Base-by-base conservation (phyloP, 35 echinoderm and acorn worm species). In the Strongylocentrotus purpuratus region DNA sequence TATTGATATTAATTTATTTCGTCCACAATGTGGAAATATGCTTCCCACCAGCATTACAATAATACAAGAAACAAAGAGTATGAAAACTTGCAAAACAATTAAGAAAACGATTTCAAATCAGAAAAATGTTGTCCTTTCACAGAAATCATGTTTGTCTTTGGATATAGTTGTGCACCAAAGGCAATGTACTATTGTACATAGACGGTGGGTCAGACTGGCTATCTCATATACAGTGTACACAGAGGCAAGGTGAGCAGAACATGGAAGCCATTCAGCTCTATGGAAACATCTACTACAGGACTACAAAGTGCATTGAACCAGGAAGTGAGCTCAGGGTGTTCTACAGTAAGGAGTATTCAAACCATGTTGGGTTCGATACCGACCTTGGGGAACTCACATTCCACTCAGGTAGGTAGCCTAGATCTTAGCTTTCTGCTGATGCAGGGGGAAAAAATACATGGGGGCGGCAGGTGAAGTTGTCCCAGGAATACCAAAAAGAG, bases 311-410 rank as follows among this genome's bases (percentile, higher is more conserved):
- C 87, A 89, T 89, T 46, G 87, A 89, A 46, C 87, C 87, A 14
- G 87, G 87, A 33, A 89, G 45, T 46, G 87, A 89, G 87, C 87
- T 89, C 31, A 33, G 87, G 14, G 87, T 89, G 0, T 89, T 89
- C 87, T 89, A 89, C 32, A 89, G 87, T 28, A 28, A 33, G 87
- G 87, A 89, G 33, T 89, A 89, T 46, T 33, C 87, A 3, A 35
- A 46, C 11, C 87, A 41, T 46, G 32, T 89, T 9, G 87, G 87
- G 4, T 89, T 89, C 33, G 33, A 89, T 7, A 93, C 87, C 25
- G 25, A 89, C 5, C 87, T 89, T 5, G 33, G 1, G 12, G 33
- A 89, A 18, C 87, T 89, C 87, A 89, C 33, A 45, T 89, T 89
- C 20, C 12, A 46, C 31, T 15, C 87, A 89, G 87, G 87, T 89